These are phyloP conservation scores for Pangasius macronema DNA, from an alignment of 2,797 vertebrate genomes.

Conservation along the genomic window DNA sequence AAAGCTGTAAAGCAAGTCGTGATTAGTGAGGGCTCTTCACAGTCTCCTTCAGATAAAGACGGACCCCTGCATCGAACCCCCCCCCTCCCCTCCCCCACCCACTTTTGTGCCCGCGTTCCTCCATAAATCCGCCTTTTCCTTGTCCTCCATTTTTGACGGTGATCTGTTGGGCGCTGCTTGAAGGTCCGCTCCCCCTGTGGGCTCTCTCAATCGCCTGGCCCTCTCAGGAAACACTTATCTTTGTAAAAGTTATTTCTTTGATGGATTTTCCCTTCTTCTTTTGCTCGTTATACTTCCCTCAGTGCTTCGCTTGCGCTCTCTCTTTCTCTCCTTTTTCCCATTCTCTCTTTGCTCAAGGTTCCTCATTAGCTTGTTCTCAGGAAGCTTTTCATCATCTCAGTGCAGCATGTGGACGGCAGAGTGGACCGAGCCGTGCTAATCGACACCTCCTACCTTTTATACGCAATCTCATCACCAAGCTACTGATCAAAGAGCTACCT, in stretches of 20 bases:
- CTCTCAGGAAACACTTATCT: constrained; percentile 71
- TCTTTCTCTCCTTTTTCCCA: constrained; percentile 25
- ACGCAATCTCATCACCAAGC: constrained; percentile 69
- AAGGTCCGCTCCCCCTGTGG: constrained; percentile 67
- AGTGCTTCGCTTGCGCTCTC: constrained; percentile 20
- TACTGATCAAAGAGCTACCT: constrained; percentile 75
- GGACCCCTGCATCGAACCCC: constrained; percentile 39
- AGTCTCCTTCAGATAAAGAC: constrained; percentile 58
- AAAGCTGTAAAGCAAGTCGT: constrained; percentile 69
- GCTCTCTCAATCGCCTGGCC: constrained; percentile 63
- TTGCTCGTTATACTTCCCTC: constrained; percentile 23
- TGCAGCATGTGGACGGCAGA: constrained; percentile 68
- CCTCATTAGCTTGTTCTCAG: constrained; percentile 76
- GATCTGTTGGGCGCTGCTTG: constrained; percentile 70
- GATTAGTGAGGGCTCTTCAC: constrained; percentile 74
- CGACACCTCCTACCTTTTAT: constrained; percentile 38
- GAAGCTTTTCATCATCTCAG: constrained; percentile 80
- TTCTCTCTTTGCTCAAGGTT: constrained; percentile 58
- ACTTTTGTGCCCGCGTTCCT: constrained; percentile 58
- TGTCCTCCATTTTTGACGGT: constrained; percentile 74
- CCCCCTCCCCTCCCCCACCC: constrained; percentile 51
- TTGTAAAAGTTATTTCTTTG: constrained; percentile 74
- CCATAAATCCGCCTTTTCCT: constrained; percentile 78
- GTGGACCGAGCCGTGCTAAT: constrained; percentile 44
- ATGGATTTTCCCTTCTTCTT: constrained; percentile 53